Evolutionary conservation across 1,140 invertebrate genomes (phyloP).

Genomic region (Probaryconus sp.): DNA sequence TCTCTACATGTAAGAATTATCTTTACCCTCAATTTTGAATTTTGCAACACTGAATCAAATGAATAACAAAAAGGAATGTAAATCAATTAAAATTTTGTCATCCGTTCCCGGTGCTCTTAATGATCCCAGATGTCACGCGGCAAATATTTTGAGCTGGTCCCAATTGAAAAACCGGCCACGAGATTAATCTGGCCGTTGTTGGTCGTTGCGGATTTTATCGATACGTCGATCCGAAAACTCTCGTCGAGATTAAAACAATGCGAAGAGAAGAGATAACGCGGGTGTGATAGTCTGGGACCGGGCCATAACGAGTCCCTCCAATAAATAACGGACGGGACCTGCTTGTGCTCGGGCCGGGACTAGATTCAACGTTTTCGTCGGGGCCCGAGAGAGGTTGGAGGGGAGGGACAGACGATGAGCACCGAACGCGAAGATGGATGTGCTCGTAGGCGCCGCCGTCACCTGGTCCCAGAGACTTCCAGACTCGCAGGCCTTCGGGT

Average conservation of each 20-base stretch:
- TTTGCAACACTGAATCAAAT: too few relatives aligned
- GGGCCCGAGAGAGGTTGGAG: constrained; percentile 33
- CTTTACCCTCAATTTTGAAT: too few relatives aligned
- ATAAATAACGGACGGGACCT: constrained; percentile 69
- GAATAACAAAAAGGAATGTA: too few relatives aligned
- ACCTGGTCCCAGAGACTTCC: constrained; percentile 72
- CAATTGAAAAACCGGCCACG: constrained; percentile 36
- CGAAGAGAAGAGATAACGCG: constrained; percentile 64
- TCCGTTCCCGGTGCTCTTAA: constrained; percentile 25
- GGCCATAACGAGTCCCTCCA: constrained; percentile 69
- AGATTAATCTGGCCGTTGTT: constrained; percentile 32
- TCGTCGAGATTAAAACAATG: constrained; percentile 70
- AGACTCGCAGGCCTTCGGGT: constrained; percentile 56
- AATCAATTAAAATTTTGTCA: too few relatives aligned
- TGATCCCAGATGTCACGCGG: constrained; percentile 35
- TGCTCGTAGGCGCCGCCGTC: constrained; percentile 75
- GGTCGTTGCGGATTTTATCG: constrained; percentile 30
- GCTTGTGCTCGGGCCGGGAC: constrained; percentile 2
- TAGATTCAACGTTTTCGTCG: constrained; percentile 22
- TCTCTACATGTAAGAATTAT: too few relatives aligned
- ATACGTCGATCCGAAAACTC: constrained; percentile 43
- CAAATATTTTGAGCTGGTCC: constrained; percentile 38
- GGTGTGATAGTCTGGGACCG: constrained; percentile 58
- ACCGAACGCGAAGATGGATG: constrained; percentile 73
- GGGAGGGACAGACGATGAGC: constrained; percentile 49